Conservation (phyloP, 2,797 vertebrate genomes). For the Sebastes cheni region DNA sequence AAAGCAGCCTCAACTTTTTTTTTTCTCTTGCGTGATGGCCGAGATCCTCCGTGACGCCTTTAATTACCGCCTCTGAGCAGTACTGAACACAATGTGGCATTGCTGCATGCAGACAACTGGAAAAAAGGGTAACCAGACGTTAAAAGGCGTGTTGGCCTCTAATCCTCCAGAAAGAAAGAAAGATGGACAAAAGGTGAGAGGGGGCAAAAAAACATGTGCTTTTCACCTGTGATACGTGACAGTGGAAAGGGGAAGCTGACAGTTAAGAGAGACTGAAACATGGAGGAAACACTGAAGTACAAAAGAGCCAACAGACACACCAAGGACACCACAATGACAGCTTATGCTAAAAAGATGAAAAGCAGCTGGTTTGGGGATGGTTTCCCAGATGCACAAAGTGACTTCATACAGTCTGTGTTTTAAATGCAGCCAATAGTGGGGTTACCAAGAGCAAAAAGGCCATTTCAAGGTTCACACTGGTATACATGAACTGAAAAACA, state of each 20-base stretch:
- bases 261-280: background rate
- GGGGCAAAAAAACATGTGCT: background rate
- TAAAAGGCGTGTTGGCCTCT: slow-evolving; percentile 23
- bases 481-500: background rate
- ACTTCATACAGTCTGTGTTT: slow-evolving; percentile 25
- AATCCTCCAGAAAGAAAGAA: slow-evolving; percentile 34
- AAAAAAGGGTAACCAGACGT: slow-evolving; percentile 17
- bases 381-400: slow-evolving; percentile 25
- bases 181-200: background rate
- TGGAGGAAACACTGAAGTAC: background rate
- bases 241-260: background rate
- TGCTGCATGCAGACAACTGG: slow-evolving; percentile 18
- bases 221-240: slow-evolving; percentile 11
- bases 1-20: slow-evolving; percentile 18
- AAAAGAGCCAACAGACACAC: slow-evolving; percentile 15
- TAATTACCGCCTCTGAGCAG: slow-evolving; percentile 54
- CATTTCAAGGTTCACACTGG: background rate
- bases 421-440: slow-evolving; percentile 2
- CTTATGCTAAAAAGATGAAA: slow-evolving; percentile 43
- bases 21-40: slow-evolving; percentile 3
- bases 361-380: slow-evolving; percentile 15
- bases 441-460: background rate
- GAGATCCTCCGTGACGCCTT: slow-evolving; percentile 41
- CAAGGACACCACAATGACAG: slow-evolving; percentile 48
- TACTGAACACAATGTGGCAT: slow-evolving; percentile 11